phyloP scores from a whole-genome alignment of 2,113 vertebrate species.

The Cyrtonyx montezumae region DNA sequence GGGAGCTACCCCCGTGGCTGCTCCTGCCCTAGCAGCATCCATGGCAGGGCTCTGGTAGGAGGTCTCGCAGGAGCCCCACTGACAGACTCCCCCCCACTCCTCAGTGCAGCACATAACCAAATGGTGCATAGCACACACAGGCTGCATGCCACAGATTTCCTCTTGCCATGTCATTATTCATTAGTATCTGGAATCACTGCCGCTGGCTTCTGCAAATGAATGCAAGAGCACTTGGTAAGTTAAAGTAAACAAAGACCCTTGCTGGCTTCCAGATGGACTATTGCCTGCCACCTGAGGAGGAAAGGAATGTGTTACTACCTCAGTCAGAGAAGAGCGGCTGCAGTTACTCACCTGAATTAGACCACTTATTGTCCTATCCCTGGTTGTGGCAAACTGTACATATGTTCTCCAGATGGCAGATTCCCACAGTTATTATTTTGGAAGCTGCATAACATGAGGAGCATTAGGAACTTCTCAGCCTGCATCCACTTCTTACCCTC shows the following conservation, averaged over 20 bases:
- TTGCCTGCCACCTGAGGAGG: background rate
- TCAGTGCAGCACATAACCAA: background rate
- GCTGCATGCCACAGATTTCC: conserved; percentile 11
- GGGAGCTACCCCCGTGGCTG: background rate
- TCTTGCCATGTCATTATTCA: conserved; percentile 40
- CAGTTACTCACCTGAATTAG: conserved; percentile 43
- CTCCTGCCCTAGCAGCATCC: background rate
- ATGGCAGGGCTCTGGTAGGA: background rate
- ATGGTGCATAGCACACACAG: background rate
- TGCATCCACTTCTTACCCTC: background rate
- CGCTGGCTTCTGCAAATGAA: background rate
- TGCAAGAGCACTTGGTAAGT: background rate
- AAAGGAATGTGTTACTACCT: conserved; percentile 6
- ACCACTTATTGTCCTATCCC: background rate
- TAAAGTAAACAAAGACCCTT: conserved; percentile 44
- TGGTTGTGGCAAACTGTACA: conserved; percentile 2
- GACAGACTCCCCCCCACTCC: background rate
- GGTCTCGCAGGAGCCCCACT: rapidly evolving
- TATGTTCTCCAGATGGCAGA: conserved; percentile 37
- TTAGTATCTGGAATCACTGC: conserved; percentile 25
- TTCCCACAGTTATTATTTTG: conserved; percentile 15
- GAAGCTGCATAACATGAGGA: background rate
- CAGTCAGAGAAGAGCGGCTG: background rate
- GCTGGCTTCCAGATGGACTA: background rate
- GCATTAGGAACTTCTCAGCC: background rate